A percentile compares a stretch with the other conserved stretches of the same genome.
Evolutionary conservation across 2,797 vertebrate species (phyloP).

Genomic region (Muscicapa comitata): DNA sequence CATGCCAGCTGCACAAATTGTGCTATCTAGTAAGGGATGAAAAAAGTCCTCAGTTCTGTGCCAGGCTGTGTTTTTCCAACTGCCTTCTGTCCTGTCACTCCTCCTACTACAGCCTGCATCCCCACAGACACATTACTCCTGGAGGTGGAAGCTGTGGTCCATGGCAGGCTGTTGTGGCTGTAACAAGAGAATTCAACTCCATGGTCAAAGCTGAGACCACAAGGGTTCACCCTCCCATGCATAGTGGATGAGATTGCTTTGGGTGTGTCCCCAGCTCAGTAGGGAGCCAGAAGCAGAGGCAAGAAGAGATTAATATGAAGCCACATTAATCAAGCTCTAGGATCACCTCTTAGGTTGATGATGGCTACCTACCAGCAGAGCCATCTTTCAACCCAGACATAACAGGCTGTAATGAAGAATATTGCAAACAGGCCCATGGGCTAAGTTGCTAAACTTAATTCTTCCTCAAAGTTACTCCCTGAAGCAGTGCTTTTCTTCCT

Average conservation of each 20-base stretch:
- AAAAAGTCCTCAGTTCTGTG: not conserved
- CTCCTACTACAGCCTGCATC: not conserved
- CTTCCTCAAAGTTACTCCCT: not conserved
- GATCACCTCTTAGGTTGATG: not conserved
- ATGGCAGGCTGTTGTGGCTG: not conserved
- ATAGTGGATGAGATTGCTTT: not conserved
- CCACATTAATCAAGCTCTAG: not conserved
- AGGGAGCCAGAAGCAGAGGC: not conserved
- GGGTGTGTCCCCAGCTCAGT: not conserved
- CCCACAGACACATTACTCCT: not conserved
- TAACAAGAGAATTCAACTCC: not conserved
- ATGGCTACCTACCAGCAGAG: not conserved
- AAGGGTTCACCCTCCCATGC: not conserved
- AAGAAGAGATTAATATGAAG: not conserved
- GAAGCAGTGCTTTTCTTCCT: not conserved
- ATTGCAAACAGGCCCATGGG: not conserved
- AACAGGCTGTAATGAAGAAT: not conserved
- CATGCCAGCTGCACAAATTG: constrained; percentile 1
- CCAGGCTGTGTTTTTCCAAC: constrained; percentile 28
- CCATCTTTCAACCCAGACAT: not conserved
- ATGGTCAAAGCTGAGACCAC: not conserved
- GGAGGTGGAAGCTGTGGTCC: not conserved
- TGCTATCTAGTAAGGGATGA: not conserved
- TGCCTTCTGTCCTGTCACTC: not conserved
- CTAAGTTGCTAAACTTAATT: not conserved